These are phyloP conservation scores for Cyclura pinguis DNA, from an alignment of 2,797 vertebrate species.

Conservation along the genomic window DNA sequence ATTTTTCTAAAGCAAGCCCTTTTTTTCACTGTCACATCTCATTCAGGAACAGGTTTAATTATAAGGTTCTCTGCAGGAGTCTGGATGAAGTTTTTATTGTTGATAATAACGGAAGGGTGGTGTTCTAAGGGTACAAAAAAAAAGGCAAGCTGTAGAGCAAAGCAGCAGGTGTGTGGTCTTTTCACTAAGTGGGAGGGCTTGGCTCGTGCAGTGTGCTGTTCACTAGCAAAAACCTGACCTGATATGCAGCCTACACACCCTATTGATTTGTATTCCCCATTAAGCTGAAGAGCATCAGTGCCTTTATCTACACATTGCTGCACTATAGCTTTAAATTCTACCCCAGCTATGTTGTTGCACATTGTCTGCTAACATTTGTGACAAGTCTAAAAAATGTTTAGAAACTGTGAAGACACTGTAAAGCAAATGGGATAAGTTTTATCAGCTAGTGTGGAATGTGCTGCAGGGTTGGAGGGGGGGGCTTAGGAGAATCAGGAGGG, in stretches of 20 bases:
- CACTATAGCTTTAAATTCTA: conserved; percentile 70
- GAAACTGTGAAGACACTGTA: conserved; percentile 67
- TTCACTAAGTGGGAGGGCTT: conserved; percentile 11
- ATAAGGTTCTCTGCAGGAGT: conserved; percentile 33
- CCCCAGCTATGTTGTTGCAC: conserved; percentile 61
- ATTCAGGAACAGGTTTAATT: background rate
- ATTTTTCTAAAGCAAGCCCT: conserved; percentile 43
- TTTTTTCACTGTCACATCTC: conserved; percentile 53
- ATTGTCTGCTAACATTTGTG: conserved; percentile 65
- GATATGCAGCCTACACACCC: conserved; percentile 9
- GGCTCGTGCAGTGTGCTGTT: conserved; percentile 63
- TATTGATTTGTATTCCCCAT: conserved; percentile 60
- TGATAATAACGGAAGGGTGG: conserved; percentile 30
- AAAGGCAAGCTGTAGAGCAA: conserved; percentile 7
- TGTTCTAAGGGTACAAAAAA: conserved; percentile 4
- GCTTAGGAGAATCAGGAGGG: background rate
- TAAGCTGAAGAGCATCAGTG: conserved; percentile 56
- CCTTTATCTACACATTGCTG: conserved; percentile 60
- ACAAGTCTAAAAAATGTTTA: conserved; percentile 69
- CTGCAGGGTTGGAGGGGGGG: conserved; percentile 19
- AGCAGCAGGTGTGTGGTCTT: conserved; percentile 16
- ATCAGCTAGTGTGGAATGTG: conserved; percentile 39
- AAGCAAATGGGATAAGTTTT: conserved; percentile 47
- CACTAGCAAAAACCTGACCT: conserved; percentile 56
- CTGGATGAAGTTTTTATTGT: conserved; percentile 58